These are phyloP conservation scores for Apamea anceps DNA, from an alignment of 2,888 invertebrate species.

Conservation along the genomic window DNA sequence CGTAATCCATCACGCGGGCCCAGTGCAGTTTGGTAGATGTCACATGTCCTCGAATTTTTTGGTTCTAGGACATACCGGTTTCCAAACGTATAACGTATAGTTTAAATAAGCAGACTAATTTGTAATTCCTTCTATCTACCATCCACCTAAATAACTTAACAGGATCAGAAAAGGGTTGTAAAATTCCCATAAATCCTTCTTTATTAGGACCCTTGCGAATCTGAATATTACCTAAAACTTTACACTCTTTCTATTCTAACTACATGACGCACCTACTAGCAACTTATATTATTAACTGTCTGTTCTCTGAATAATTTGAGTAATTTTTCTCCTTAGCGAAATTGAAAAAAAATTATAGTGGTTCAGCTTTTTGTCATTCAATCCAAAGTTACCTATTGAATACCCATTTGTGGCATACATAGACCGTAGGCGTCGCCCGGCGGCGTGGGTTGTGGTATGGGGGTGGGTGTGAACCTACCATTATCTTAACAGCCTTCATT, in stretches of 20 bases:
- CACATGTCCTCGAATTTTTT: too few species aligned
- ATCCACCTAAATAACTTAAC: not conserved
- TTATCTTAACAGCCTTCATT: conserved; percentile 10
- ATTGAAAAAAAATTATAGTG: not conserved
- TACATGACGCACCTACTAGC: not conserved
- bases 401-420: not conserved
- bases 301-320: not conserved
- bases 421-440: conserved; percentile 6
- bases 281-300: not conserved
- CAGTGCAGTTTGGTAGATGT: too few species aligned
- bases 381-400: conserved; percentile 6
- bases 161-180: not conserved
- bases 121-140: too few species aligned
- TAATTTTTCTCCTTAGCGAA: not conserved
- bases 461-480: conserved; percentile 6
- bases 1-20: too few species aligned
- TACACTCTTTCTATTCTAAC: not conserved
- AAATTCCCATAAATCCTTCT: not conserved
- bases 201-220: not conserved
- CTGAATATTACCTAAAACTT: not conserved
- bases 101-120: not conserved
- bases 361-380: not conserved
- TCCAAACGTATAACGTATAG: not conserved
- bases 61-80: too few species aligned
- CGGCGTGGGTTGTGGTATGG: conserved; percentile 14